These are phyloP conservation scores for Craniophora ligustri DNA, from an alignment of 2,888 invertebrate genomes.

Conservation along the genomic window DNA sequence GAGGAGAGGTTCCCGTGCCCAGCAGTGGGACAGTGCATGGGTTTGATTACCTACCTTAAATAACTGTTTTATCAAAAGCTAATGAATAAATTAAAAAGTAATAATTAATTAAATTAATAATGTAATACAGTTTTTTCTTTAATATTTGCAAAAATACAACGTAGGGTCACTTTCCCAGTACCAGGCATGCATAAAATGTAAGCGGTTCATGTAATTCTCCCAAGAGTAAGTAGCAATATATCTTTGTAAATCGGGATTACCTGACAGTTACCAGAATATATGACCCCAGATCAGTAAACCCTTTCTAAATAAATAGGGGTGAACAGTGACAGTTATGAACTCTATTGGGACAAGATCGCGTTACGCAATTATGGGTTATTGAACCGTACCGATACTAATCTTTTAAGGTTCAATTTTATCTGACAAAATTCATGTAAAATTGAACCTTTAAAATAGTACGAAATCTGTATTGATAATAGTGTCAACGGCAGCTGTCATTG, in stretches of 20 bases:
- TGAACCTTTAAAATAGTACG: no score
- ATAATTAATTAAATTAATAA: no score
- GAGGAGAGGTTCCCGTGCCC: no score
- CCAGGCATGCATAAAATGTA: conserved; percentile 51
- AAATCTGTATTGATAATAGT: no score
- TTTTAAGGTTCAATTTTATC: no score
- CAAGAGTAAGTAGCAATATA: conserved; percentile 40
- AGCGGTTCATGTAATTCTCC: conserved; percentile 46
- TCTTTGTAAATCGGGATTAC: conserved; percentile 40
- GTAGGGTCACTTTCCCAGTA: conserved; percentile 21
- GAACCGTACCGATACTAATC: background rate
- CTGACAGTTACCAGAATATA: conserved; percentile 44
- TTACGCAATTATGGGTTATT: background rate
- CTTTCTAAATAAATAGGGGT: conserved; percentile 38
- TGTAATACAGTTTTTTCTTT: no score
- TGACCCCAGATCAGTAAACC: conserved; percentile 39
- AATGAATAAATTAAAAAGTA: no score
- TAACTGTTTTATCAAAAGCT: background rate
- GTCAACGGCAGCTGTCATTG: no score
- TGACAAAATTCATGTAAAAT: no score
- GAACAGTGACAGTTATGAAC: conserved; percentile 31
- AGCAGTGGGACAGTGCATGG: no score
- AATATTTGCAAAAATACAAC: no score
- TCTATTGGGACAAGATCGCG: conserved; percentile 32
- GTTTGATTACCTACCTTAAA: no score